phyloP scores from a whole-genome alignment of 2,888 invertebrate genomes.

The Dynastes maya region DNA sequence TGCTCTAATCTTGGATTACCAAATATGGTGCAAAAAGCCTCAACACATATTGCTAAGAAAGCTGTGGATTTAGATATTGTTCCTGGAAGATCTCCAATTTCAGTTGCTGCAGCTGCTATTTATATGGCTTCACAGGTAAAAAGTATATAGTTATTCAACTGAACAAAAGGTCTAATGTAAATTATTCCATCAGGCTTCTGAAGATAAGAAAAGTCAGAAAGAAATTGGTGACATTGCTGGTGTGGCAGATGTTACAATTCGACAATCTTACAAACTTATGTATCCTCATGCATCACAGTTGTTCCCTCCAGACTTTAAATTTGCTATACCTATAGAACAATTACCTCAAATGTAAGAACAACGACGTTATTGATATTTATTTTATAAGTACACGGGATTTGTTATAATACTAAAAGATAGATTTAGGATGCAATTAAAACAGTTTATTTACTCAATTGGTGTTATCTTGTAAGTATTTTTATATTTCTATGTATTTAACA shows the following conservation, averaged over 20 bases:
- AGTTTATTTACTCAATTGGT: constrained; percentile 18
- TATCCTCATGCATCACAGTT: constrained; percentile 93
- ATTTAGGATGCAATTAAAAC: constrained; percentile 17
- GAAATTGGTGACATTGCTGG: constrained; percentile 99
- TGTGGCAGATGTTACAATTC: constrained; percentile 97
- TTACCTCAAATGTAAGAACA: constrained; percentile 86
- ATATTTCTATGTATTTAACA: constrained; percentile 47
- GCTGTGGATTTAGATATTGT: constrained; percentile 98
- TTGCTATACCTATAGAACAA: constrained; percentile 94
- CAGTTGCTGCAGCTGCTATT: constrained; percentile 99
- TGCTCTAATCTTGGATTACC: constrained; percentile 96
- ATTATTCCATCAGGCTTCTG: constrained; percentile 79
- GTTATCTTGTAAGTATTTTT: constrained; percentile 45
- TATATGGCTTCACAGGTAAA: constrained; percentile 95
- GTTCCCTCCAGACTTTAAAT: constrained; percentile 97
- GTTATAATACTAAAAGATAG: constrained; percentile 29
- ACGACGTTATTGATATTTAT: constrained; percentile 38
- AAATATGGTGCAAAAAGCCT: constrained; percentile 92
- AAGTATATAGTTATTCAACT: constrained; percentile 52
- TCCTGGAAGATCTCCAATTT: constrained; percentile 97
- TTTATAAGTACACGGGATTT: constrained; percentile 35
- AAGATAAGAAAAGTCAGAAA: constrained; percentile 94
- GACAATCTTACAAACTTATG: constrained; percentile 98
- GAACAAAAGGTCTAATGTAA: background rate
- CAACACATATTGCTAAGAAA: constrained; percentile 96